Conservation (phyloP, 2,888 invertebrate genomes). For the Palloptera scutellata region DNA sequence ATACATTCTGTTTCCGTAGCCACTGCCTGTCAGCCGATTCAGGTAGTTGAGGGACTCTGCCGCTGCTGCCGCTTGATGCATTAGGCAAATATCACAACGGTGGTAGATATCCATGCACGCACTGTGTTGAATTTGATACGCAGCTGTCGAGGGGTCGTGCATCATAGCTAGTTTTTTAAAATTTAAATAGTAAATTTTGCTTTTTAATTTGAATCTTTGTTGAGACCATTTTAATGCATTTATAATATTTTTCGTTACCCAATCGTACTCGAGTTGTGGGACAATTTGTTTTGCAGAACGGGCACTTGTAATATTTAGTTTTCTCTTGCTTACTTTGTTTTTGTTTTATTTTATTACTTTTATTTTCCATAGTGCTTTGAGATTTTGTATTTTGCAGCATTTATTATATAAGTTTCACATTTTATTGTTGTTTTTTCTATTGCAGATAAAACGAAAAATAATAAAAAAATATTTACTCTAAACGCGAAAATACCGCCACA, state of each 20-base stretch:
- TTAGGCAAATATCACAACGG: constrained; percentile 89
- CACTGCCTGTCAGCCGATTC: constrained; percentile 72
- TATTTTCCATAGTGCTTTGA: constrained; percentile 21
- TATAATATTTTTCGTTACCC: no score
- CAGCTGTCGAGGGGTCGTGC: constrained; percentile 78
- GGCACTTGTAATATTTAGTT: not conserved
- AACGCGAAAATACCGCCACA: constrained; percentile 64
- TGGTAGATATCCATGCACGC: constrained; percentile 77
- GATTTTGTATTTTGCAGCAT: constrained; percentile 3
- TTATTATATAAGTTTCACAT: not conserved
- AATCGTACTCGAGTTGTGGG: no score
- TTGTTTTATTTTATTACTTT: constrained; percentile 37
- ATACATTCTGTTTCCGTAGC: constrained; percentile 80
- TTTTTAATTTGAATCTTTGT: constrained; percentile 12
- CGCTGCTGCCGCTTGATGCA: constrained; percentile 70
- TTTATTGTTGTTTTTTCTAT: no score
- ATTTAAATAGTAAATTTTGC: constrained; percentile 21
- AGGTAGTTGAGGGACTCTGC: constrained; percentile 73
- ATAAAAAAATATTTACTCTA: no score
- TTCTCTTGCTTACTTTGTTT: constrained; percentile 46
- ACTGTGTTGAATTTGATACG: constrained; percentile 81
- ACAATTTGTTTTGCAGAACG: not conserved
- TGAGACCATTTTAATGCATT: not conserved
- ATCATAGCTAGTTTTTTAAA: constrained; percentile 68
- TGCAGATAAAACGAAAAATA: no score